Conservation (phyloP, 2,888 invertebrate genomes). For the Apotomis betuletana region DNA sequence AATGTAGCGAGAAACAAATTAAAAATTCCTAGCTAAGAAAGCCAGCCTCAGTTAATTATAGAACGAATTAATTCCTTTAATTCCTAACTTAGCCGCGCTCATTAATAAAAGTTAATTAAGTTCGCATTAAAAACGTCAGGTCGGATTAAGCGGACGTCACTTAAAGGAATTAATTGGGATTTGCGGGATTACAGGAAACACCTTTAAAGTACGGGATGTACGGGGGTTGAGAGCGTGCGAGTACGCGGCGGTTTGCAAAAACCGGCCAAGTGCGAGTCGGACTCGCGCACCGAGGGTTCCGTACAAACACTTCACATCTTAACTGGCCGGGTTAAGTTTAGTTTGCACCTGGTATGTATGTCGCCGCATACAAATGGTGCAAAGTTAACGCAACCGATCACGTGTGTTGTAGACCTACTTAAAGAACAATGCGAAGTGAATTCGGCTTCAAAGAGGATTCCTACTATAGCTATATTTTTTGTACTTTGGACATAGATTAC, state of each 20-base stretch:
- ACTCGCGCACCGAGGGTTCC: no score
- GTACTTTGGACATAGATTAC: no score
- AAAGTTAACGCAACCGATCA: no score
- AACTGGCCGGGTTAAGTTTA: no score
- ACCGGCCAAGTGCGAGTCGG: no score
- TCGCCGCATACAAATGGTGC: no score
- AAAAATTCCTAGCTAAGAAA: conserved; percentile 1
- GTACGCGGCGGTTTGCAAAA: not conserved
- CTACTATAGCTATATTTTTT: no score
- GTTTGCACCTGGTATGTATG: no score
- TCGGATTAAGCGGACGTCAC: conserved; percentile 72
- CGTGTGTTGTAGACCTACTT: no score
- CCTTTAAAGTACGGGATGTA: conserved; percentile 51
- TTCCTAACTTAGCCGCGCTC: conserved; percentile 56
- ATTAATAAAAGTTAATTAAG: conserved; percentile 79
- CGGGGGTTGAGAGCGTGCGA: conserved; percentile 31
- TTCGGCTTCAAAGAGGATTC: no score
- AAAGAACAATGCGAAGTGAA: no score
- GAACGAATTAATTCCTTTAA: conserved; percentile 43
- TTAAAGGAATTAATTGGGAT: conserved; percentile 76
- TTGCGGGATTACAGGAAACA: conserved; percentile 70
- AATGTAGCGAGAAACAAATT: conserved; percentile 14
- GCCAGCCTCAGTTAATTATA: conserved; percentile 29
- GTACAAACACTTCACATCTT: no score
- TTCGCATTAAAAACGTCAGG: conserved; percentile 74